Evolutionary conservation across 2,888 invertebrate genomes (phyloP).

Genomic region (Tetropium fuscum): DNA sequence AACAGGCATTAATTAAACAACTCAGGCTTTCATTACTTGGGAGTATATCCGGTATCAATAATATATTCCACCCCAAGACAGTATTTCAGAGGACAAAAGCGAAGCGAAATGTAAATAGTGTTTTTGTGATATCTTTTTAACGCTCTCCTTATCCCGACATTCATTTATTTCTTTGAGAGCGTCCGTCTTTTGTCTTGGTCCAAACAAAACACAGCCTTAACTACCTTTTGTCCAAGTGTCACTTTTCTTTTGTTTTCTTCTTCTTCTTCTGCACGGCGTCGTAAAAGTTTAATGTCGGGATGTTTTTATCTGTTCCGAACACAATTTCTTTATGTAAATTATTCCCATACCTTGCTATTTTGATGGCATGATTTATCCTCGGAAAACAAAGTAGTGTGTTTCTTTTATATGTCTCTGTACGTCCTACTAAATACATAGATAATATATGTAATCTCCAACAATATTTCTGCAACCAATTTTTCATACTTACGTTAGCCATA

Average conservation of each 20-base stretch:
- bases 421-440: no score
- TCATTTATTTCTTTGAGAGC: constrained; percentile 66
- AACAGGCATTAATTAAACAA: neutral
- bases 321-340: constrained; percentile 48
- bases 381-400: neutral
- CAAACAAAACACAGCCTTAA: constrained; percentile 66
- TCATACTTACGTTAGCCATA: no score
- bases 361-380: neutral
- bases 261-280: constrained; percentile 51
- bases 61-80: constrained; percentile 47
- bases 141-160: constrained; percentile 63
- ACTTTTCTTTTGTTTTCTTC: constrained; percentile 65
- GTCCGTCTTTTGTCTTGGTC: constrained; percentile 63
- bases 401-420: no score
- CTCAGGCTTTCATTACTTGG: constrained; percentile 14
- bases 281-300: constrained; percentile 62
- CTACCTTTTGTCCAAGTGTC: constrained; percentile 68
- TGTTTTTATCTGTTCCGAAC: constrained; percentile 56
- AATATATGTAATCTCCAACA: no score
- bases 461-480: no score
- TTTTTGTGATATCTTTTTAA: constrained; percentile 68
- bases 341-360: constrained; percentile 34
- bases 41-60: constrained; percentile 44
- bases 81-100: constrained; percentile 60
- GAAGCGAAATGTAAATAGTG: constrained; percentile 66